Base-by-base conservation (phyloP, 2,797 vertebrate genomes). In the Artibeus lituratus region DNA sequence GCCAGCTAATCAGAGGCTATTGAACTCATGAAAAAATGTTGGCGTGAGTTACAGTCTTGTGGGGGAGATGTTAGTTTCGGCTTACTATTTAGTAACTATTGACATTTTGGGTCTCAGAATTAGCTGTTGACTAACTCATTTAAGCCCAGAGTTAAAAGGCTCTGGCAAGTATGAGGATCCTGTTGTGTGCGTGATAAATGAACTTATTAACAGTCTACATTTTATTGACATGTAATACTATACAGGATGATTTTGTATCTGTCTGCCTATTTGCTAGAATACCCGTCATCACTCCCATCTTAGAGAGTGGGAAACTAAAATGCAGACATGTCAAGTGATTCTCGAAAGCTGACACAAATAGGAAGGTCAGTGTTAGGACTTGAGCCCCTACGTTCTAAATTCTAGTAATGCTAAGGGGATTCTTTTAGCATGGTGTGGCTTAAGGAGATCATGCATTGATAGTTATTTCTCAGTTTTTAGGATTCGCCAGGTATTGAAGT, bases 1-100 rank as follows among this genome's bases (percentile, higher is more conserved):
- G 26, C 35, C 65, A 95, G 59, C 51, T 97, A 92, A 95, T 95
- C 62, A 92, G 35, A 92, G 91, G 21, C 47, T 87, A 91, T 91
- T 96, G 92, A 92, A 57, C 37, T 93, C 94, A 91, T 94, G 67
- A 62, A 65, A 87, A 97, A 55, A 84, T 42, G 22, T 91, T 89
- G 90, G 24, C 65, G 94, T 86, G 24, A 80, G 78, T 95, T 83
- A 78, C 29, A 83, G 2, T 82, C 85, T 87, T 94, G 24, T 70
- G 6, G 18, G 26, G 37, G 29, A 37, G 32, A 89, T 87, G n/a
- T 72, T 93, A 74, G 78, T 94, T 95, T 78, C 55, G 90, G 57
- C 32, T 93, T 26, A 39, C 32, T 76, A 49, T 94, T 91, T 47
- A 81, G 76, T 62, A 67, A 95, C 51, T 67, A 35, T 62, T 94